Conservation (phyloP, 2,113 vertebrate species). For the Neolamprologus falcicula region DNA sequence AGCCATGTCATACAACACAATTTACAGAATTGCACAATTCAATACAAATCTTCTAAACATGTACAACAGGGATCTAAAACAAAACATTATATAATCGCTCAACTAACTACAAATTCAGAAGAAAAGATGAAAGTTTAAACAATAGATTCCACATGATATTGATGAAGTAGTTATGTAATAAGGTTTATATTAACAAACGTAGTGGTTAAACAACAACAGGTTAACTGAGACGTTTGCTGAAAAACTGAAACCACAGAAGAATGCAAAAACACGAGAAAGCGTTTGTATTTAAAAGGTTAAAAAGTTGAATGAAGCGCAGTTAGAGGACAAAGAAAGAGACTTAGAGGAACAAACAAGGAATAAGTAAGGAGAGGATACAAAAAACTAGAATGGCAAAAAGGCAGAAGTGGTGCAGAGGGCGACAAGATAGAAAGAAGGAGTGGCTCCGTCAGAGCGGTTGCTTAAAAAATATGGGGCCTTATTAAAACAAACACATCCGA, state of each 20-base stretch:
- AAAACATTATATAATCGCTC: constrained; percentile 29
- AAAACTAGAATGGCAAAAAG: not conserved
- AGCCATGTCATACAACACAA: constrained; percentile 42
- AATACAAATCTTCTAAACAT: constrained; percentile 18
- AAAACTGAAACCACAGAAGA: not conserved
- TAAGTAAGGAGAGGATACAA: not conserved
- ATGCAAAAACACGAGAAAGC: not conserved
- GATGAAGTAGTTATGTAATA: not conserved
- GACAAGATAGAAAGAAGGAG: not conserved
- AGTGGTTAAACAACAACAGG: not conserved
- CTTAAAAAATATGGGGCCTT: not conserved
- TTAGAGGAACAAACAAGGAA: not conserved
- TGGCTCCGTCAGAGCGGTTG: not conserved
- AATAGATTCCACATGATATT: not conserved
- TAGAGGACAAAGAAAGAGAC: not conserved
- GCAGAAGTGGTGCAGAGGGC: not conserved
- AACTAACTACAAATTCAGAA: constrained; percentile 16
- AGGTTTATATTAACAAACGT: not conserved
- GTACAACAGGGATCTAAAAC: not conserved
- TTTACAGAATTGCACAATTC: constrained; percentile 35
- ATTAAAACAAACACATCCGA: not conserved
- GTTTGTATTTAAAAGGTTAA: not conserved
- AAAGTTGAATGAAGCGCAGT: not conserved
- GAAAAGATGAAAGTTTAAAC: constrained; percentile 1
- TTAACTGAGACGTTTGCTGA: not conserved